Base-by-base conservation (phyloP, 1,140 invertebrate species). In the Cydia amplana region DNA sequence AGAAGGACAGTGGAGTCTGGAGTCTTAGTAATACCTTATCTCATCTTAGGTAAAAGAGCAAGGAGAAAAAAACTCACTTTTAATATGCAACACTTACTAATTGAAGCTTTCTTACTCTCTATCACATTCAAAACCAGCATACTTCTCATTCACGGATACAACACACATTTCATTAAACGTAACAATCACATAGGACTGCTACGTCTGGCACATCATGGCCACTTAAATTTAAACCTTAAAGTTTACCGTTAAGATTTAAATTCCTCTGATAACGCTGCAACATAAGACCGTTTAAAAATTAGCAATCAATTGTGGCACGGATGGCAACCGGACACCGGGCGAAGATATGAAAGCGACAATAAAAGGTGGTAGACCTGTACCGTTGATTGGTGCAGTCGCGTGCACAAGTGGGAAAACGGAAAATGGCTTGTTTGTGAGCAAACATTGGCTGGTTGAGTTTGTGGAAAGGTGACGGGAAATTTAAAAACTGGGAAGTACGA, bases 341-440 rank as follows among this genome's bases (percentile, higher is more conserved):
- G 83, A 40, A 70, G 65, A 85, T 82, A 89, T 89, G 86, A 91
- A 91, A 91, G 90, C 86, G 83, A 87, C 90, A 91, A 90, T 90
- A 91, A 91, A 91, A 91, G 90, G 90, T 87, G 85, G 81, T 87
- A 85, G 88, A 90, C 87, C 86, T 89, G 87, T 81, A 79, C 83
- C 78, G 83, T 87, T 90, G 88, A 91, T 91, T 89, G 87, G 86
- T 91, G 90, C 87, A 85, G 72, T 40, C 43, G 43, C 6, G 23
- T 6, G 49, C 72, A 65, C 77, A 78, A 14, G 75, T 12, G 14
- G 64, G 6, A 46, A 49, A 7, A 18, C 20, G 64, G 6, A 46
- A 49, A 7, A 18, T 55, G 18, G n/a, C 51, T 60, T 60, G 18
- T 60, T 60, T 60, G 55, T 2, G 55, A 0, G 55, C 55, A 60